phyloP scores from a whole-genome alignment of 2,113 vertebrate species.

The Mixornis gularis region DNA sequence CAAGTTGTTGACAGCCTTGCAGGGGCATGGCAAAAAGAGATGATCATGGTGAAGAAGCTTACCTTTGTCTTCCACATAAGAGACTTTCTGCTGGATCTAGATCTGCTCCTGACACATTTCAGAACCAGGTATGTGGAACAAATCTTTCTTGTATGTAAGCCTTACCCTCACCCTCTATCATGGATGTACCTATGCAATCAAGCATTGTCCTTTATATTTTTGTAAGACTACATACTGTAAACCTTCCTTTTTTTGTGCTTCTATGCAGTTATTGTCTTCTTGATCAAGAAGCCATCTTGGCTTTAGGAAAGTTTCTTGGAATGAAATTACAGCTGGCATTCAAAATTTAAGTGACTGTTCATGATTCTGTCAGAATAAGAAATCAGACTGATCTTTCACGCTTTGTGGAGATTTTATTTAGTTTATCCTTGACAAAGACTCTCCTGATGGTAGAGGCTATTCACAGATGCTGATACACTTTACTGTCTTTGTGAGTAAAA shows the following conservation, averaged over 20 bases:
- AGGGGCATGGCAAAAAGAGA: background rate
- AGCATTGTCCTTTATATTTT: background rate
- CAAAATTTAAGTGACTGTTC: slow-evolving; percentile 64
- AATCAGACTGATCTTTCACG: slow-evolving; percentile 56
- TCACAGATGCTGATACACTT: slow-evolving; percentile 54
- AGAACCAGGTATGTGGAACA: background rate
- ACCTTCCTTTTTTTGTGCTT: background rate
- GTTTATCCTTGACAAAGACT: slow-evolving; percentile 60
- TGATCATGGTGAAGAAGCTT: background rate
- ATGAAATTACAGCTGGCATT: slow-evolving; percentile 15
- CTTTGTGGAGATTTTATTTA: slow-evolving; percentile 67
- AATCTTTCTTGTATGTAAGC: background rate
- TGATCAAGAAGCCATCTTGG: background rate
- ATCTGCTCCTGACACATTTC: background rate
- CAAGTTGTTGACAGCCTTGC: background rate
- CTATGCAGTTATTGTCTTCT: background rate
- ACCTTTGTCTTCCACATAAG: background rate
- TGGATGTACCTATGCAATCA: background rate
- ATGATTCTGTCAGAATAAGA: slow-evolving; percentile 63
- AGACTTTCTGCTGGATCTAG: background rate
- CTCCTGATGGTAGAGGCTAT: slow-evolving; percentile 34
- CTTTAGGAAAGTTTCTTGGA: slow-evolving; percentile 1
- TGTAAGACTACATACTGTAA: background rate
- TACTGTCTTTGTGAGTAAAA: slow-evolving; percentile 60
- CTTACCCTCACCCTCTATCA: background rate